Evolutionary conservation across 2,888 invertebrate genomes (phyloP).

Genomic region (Heteromyza rotundicornis): DNA sequence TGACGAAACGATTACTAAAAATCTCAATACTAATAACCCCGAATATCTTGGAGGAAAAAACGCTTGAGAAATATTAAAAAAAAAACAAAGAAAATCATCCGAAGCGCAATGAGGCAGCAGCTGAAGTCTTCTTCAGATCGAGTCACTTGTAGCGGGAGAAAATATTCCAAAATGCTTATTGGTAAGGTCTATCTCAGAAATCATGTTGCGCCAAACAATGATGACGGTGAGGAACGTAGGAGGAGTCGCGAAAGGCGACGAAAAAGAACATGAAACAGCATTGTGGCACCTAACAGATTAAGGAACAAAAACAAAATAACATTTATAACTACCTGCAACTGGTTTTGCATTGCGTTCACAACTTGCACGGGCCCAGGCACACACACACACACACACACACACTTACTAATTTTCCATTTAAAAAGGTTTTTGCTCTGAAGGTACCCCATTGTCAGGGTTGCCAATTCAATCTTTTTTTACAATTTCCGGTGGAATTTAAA

Average conservation of each 20-base stretch:
- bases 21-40: neutral
- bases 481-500: too few relatives aligned
- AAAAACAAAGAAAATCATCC: conserved; percentile 9
- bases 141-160: neutral
- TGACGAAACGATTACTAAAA: too few relatives aligned
- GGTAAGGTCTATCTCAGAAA: neutral
- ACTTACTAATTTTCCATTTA: conserved; percentile 1
- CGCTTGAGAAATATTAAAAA: neutral
- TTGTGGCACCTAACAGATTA: neutral
- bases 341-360: conserved; percentile 42
- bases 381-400: conserved; percentile 33
- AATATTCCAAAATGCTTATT: neutral
- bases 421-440: neutral
- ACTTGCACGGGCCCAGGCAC: conserved; percentile 6
- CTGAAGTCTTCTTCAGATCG: neutral
- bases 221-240: neutral
- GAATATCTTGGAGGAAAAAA: neutral
- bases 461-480: too few relatives aligned
- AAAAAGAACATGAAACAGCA: neutral
- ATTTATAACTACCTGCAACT: conserved; percentile 58
- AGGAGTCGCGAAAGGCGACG: neutral
- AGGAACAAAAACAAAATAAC: conserved; percentile 4
- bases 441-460: neutral
- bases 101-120: conserved; percentile 4
- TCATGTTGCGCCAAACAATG: neutral